Evolutionary conservation across 2,797 vertebrate genomes (phyloP).

Genomic region (Falco concolor): DNA sequence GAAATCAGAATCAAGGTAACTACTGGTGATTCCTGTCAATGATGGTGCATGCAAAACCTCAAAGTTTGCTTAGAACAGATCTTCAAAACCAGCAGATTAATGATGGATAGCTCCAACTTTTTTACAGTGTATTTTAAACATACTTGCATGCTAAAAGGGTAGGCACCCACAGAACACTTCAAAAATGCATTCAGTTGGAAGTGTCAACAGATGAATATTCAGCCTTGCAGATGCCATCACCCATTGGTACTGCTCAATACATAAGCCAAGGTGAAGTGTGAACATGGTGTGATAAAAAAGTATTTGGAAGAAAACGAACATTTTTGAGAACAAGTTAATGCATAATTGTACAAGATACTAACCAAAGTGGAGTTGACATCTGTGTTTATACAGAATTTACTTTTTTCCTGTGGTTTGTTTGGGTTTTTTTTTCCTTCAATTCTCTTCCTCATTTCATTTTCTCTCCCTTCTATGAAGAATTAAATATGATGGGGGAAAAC

Average conservation of each 20-base stretch:
- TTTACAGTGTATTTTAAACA: not conserved
- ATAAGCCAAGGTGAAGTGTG: not conserved
- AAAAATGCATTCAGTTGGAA: not conserved
- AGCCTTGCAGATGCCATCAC: not conserved
- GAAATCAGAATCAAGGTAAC: not conserved
- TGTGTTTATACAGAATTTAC: not conserved
- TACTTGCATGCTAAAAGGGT: not conserved
- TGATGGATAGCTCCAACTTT: not conserved
- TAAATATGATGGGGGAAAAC: not conserved
- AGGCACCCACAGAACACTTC: not conserved
- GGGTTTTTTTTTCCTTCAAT: not conserved
- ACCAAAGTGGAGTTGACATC: not conserved
- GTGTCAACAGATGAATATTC: not conserved
- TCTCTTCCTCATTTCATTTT: not conserved
- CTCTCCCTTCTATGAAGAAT: not conserved
- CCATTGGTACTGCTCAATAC: not conserved
- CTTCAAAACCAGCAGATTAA: not conserved
- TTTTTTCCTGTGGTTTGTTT: not conserved
- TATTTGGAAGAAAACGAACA: not conserved
- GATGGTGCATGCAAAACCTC: not conserved
- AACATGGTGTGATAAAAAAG: not conserved
- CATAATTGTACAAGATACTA: not conserved
- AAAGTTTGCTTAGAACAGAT: not conserved
- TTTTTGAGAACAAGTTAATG: not conserved
- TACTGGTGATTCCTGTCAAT: not conserved